A percentile compares a stretch with the other conserved stretches of the same genome.
Evolutionary conservation across 1,140 invertebrate species (phyloP).

Genomic region (Philopotamus ludificatus): DNA sequence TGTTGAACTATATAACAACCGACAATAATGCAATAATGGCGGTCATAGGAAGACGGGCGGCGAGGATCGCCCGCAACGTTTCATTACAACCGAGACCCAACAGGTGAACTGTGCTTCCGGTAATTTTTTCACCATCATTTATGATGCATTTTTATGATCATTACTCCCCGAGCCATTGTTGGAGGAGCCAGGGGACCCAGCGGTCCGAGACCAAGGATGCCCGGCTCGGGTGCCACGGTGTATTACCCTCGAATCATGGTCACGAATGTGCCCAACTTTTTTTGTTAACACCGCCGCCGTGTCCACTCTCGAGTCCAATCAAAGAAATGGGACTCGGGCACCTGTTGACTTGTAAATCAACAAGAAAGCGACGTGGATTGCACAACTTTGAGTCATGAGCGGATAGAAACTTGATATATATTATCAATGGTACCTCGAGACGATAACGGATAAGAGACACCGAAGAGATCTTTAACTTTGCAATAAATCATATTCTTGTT

Average conservation of each 20-base stretch:
- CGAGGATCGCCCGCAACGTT: slow-evolving; percentile 22
- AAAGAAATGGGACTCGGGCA: neutral
- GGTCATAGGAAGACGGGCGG: slow-evolving; percentile 16
- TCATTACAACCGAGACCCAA: slow-evolving; percentile 26
- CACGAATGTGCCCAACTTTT: slow-evolving; percentile 6
- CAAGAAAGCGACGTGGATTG: too few species aligned
- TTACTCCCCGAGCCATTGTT: slow-evolving; percentile 20
- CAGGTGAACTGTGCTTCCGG: slow-evolving; percentile 31
- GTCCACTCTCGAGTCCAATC: neutral
- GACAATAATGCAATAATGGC: slow-evolving; percentile 12
- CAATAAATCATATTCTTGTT: too few species aligned
- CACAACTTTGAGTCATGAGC: too few species aligned
- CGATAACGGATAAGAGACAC: too few species aligned
- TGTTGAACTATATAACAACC: slow-evolving; percentile 4
- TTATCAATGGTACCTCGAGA: too few species aligned
- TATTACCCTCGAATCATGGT: slow-evolving; percentile 28
- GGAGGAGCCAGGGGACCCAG: slow-evolving; percentile 14
- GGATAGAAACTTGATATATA: too few species aligned
- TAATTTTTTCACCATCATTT: slow-evolving; percentile 31
- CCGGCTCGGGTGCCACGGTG: neutral
- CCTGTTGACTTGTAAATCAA: too few species aligned
- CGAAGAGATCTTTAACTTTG: too few species aligned
- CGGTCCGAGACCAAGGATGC: slow-evolving; percentile 27
- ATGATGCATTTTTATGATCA: slow-evolving; percentile 32
- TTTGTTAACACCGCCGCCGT: neutral